Evolutionary conservation across 2,797 vertebrate species (phyloP).

Genomic region (Gorsachius magnificus): DNA sequence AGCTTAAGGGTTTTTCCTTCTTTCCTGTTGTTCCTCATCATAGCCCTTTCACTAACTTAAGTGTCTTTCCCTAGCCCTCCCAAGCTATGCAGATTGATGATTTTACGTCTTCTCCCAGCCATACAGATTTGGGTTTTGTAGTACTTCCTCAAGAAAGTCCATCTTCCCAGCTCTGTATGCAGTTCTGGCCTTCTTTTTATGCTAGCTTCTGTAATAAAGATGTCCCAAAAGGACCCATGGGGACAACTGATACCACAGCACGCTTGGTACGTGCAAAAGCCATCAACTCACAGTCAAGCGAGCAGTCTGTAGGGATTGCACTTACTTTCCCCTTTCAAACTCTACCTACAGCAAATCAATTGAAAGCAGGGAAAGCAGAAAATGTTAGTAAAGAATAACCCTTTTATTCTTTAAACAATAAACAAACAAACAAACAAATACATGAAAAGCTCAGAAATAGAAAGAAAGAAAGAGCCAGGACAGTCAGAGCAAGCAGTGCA

Average conservation of each 20-base stretch:
- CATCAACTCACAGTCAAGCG: neutral
- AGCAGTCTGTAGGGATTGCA: neutral
- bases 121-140: neutral
- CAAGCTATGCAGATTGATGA: neutral
- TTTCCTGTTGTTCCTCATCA: neutral
- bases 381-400: conserved; percentile 17
- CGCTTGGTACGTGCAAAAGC: neutral
- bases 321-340: neutral
- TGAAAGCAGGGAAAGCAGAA: conserved; percentile 51
- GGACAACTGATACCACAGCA: neutral
- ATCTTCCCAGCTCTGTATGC: conserved; percentile 5
- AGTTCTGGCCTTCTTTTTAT: neutral
- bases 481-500: conserved; percentile 47
- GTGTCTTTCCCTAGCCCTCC: neutral
- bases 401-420: conserved; percentile 38
- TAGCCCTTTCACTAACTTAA: neutral
- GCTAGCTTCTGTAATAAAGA: neutral
- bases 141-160: conserved; percentile 13
- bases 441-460: neutral
- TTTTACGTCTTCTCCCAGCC: neutral
- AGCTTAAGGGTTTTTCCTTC: neutral
- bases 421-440: neutral
- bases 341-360: conserved; percentile 13
- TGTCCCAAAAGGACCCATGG: neutral
- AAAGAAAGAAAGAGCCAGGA: neutral